Conservation (phyloP, 2,888 invertebrate species). For the Diloba caeruleocephala region DNA sequence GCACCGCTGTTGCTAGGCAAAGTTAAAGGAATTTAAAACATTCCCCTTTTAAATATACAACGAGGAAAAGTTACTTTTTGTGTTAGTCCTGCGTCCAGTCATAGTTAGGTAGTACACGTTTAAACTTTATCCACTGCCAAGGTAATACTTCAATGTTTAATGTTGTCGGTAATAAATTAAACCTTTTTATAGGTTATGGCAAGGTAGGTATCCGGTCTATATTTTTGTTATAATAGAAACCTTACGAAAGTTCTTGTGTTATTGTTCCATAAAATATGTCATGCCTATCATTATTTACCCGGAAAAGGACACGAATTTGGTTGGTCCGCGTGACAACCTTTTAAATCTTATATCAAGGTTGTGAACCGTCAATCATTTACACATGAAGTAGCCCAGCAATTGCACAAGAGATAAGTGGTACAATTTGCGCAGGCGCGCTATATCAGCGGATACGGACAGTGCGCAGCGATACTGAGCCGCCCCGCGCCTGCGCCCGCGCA, state of each 20-base stretch:
- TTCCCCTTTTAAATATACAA: conserved; percentile 21
- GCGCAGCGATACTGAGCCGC: conserved; percentile 30
- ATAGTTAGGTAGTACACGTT: neutral
- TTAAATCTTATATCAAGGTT: conserved; percentile 45
- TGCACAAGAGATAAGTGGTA: conserved; percentile 50
- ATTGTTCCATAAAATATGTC: conserved; percentile 1
- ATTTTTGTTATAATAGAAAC: too few species aligned
- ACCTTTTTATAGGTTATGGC: too few species aligned
- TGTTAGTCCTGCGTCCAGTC: conserved; percentile 4
- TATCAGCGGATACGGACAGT: conserved; percentile 57
- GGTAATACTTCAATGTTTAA: neutral
- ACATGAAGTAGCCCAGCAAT: conserved; percentile 38
- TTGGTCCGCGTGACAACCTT: conserved; percentile 21
- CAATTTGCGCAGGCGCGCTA: conserved; percentile 40
- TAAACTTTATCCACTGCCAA: conserved; percentile 1
- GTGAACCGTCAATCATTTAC: conserved; percentile 20
- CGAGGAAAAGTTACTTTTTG: conserved; percentile 1
- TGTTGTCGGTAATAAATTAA: neutral
- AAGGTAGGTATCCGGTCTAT: too few species aligned
- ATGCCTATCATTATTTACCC: conserved; percentile 8
- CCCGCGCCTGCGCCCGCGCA: conserved; percentile 1
- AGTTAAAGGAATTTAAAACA: conserved; percentile 25
- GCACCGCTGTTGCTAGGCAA: conserved; percentile 5
- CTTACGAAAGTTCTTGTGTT: neutral
- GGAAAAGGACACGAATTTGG: conserved; percentile 11